Evolutionary conservation across 2,113 vertebrate genomes (phyloP).

Genomic region (Equus przewalskii): DNA sequence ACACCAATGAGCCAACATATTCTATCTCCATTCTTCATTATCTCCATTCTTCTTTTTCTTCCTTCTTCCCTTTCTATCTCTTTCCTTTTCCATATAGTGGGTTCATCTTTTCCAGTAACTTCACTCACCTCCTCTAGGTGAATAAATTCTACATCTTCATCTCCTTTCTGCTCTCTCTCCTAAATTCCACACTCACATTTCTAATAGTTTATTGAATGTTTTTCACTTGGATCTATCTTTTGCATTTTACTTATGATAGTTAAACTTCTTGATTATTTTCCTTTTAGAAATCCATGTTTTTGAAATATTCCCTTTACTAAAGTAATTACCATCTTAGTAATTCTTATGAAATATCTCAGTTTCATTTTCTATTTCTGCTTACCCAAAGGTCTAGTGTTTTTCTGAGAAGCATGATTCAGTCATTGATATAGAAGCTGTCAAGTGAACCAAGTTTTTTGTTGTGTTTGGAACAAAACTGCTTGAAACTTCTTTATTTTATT

Average conservation of each 20-base stretch:
- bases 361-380: background rate
- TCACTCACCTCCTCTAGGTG: background rate
- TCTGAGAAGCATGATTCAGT: background rate
- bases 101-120: background rate
- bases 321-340: background rate
- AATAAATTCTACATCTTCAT: background rate
- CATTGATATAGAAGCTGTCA: background rate
- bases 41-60: background rate
- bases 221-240: background rate
- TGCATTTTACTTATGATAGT: background rate
- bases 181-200: background rate
- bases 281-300: background rate
- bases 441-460: background rate
- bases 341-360: background rate
- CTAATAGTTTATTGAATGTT: background rate
- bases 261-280: background rate
- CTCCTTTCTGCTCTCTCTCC: background rate
- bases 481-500: background rate
- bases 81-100: background rate
- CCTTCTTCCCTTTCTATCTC: background rate
- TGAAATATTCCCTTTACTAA: background rate
- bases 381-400: background rate
- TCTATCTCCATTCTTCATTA: background rate
- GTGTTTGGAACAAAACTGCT: background rate
- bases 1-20: background rate